These are phyloP conservation scores for Protobothrops mucrosquamatus DNA, from an alignment of 2,113 vertebrate species.

Conservation along the genomic window DNA sequence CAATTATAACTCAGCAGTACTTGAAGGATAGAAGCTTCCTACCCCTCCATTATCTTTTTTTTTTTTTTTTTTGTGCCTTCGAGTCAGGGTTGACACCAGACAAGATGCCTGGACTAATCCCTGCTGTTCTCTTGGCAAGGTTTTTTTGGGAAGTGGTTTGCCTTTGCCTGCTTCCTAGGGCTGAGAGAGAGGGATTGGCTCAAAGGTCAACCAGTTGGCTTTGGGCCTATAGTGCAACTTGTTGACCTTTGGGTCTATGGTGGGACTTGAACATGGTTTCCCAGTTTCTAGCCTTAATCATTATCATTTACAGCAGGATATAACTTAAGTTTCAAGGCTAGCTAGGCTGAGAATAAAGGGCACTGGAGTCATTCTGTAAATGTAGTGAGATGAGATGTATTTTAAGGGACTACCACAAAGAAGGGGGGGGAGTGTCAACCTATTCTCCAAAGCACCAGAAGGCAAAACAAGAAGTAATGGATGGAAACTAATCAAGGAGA, in stretches of 20 bases:
- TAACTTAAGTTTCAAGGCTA: background rate
- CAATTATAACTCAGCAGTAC: background rate
- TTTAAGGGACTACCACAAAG: background rate
- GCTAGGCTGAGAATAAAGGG: background rate
- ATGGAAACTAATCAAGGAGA: background rate
- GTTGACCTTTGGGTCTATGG: background rate
- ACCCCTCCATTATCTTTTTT: background rate
- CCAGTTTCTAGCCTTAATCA: background rate
- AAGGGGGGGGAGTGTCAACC: background rate
- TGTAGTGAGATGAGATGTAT: background rate
- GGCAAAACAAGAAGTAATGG: background rate
- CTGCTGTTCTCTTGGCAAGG: background rate
- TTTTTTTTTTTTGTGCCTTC: background rate
- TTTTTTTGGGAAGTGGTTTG: background rate
- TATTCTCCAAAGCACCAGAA: background rate
- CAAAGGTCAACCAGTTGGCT: background rate
- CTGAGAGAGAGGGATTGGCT: background rate
- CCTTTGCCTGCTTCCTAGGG: background rate
- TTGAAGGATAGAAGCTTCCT: background rate
- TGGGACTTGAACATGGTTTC: background rate
- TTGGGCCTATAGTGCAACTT: background rate
- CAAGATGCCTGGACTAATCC: background rate
- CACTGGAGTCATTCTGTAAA: background rate
- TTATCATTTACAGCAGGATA: background rate
- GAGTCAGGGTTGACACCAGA: background rate